Evolutionary conservation across 2,888 invertebrate genomes (phyloP).

Genomic region (Drosophila leonis): DNA sequence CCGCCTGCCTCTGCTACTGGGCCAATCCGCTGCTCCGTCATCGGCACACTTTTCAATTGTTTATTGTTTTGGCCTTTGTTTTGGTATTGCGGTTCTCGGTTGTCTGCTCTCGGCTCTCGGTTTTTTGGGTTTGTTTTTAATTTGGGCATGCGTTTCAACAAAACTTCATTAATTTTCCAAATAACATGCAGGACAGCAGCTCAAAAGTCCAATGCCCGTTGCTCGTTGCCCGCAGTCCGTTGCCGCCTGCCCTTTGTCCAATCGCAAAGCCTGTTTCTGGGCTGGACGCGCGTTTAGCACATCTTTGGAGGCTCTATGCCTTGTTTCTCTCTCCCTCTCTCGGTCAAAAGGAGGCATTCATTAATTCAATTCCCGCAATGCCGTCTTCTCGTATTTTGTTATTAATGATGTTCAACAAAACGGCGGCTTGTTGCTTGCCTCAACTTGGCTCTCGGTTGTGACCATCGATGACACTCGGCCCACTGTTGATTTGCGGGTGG

Average conservation of each 20-base stretch:
- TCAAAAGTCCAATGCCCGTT: constrained; percentile 41
- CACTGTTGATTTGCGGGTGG: constrained; percentile 68
- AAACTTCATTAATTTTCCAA: constrained; percentile 82
- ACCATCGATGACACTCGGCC: constrained; percentile 62
- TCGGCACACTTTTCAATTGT: constrained; percentile 73
- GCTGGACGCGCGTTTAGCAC: constrained; percentile 81
- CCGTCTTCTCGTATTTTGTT: constrained; percentile 77
- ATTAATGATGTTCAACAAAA: constrained; percentile 84
- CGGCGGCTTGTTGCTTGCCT: constrained; percentile 60
- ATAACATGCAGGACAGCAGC: constrained; percentile 38
- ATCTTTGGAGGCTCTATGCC: constrained; percentile 50
- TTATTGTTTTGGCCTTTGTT: constrained; percentile 54
- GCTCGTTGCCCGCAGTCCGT: constrained; percentile 25
- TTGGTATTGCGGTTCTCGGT: constrained; percentile 37
- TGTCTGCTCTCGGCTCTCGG: constrained; percentile 10
- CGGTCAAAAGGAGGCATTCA: constrained; percentile 65
- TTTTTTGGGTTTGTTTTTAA: constrained; percentile 39
- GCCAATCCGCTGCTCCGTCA: constrained; percentile 41
- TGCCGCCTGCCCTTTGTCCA: constrained; percentile 19
- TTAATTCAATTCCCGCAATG: constrained; percentile 73
- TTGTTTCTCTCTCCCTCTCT: constrained; percentile 10
- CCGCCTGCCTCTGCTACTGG: constrained; percentile 8
- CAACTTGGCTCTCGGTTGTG: constrained; percentile 51
- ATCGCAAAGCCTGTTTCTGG: constrained; percentile 31
- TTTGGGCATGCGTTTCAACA: constrained; percentile 66